Evolutionary conservation across 2,888 invertebrate species (phyloP).

Genomic region (Heteromyza rotundicornis): DNA sequence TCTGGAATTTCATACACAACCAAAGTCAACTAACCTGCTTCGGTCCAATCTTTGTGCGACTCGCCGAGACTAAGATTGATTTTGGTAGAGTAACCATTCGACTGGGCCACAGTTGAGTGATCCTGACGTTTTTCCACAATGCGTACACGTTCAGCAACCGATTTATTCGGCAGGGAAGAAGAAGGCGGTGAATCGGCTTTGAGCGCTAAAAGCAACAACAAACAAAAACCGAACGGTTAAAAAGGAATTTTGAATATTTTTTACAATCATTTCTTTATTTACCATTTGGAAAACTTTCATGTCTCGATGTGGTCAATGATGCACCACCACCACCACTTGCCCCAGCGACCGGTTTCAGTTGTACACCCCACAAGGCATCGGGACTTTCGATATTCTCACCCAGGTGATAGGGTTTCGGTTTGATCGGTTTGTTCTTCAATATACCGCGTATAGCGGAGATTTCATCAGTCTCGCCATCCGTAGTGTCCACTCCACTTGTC

Average conservation of each 20-base stretch:
- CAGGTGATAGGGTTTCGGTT: conserved; percentile 77
- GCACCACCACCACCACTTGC: conserved; percentile 18
- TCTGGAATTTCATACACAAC: no score
- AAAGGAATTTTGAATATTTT: neutral
- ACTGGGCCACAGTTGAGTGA: conserved; percentile 32
- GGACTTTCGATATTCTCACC: conserved; percentile 69
- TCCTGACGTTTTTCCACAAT: conserved; percentile 62
- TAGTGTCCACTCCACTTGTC: conserved; percentile 52
- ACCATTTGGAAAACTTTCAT: conserved; percentile 35
- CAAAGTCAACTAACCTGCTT: conserved; percentile 50
- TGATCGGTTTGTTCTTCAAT: conserved; percentile 76
- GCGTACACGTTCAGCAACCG: conserved; percentile 65
- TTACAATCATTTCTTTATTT: conserved; percentile 17
- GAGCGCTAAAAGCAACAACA: conserved; percentile 32
- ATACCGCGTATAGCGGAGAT: conserved; percentile 70
- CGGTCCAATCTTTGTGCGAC: conserved; percentile 45
- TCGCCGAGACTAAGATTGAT: conserved; percentile 64
- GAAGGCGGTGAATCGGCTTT: conserved; percentile 30
- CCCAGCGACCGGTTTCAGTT: conserved; percentile 60
- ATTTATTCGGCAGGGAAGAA: conserved; percentile 39
- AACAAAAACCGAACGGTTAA: conserved; percentile 5
- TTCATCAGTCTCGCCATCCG: conserved; percentile 60
- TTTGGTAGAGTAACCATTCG: conserved; percentile 67
- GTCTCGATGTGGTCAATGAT: conserved; percentile 26
- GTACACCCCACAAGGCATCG: conserved; percentile 65